Percentiles rank a stretch among this genome's conserved stretches.
Conservation (phyloP, 2,113 vertebrate genomes). For the Nothobranchius furzeri region DNA sequence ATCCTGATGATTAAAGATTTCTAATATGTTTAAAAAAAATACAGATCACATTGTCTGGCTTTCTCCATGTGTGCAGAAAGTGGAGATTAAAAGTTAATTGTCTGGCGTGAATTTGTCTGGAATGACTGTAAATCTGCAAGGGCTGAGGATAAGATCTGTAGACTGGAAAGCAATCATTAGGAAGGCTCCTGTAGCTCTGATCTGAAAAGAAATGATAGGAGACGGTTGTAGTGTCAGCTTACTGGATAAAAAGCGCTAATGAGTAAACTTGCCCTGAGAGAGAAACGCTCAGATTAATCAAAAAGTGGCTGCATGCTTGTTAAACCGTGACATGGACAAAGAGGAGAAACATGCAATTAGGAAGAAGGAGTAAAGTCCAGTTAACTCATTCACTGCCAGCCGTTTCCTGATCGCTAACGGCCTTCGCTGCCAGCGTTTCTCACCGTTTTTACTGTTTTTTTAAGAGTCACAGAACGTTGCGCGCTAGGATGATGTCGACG, state of each 20-base stretch:
- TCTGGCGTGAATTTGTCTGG: background rate
- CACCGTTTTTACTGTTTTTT: too few relatives aligned
- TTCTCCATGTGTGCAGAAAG: background rate
- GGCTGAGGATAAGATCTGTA: constrained; percentile 11
- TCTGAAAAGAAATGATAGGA: constrained; percentile 46
- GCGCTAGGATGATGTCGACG: too few relatives aligned
- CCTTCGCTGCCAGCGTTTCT: too few relatives aligned
- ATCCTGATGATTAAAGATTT: background rate
- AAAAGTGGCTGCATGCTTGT: constrained; percentile 25
- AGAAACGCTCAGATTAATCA: constrained; percentile 31
- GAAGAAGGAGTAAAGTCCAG: constrained; percentile 44
- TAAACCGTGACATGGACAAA: constrained; percentile 25
- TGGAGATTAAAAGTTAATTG: constrained; percentile 6
- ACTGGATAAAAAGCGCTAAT: constrained; percentile 24
- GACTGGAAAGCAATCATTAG: constrained; percentile 33
- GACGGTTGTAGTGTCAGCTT: constrained; percentile 6
- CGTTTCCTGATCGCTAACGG: too few relatives aligned
- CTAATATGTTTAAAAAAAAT: background rate
- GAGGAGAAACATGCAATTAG: constrained; percentile 39
- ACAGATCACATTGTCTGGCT: background rate
- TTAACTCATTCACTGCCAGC: background rate
- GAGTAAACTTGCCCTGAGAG: constrained; percentile 22
- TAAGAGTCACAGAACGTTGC: too few relatives aligned
- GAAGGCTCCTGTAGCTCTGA: constrained; percentile 5
- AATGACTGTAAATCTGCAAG: constrained; percentile 15